Conservation (phyloP, 2,113 vertebrate species). For the Pteropus alecto region DNA sequence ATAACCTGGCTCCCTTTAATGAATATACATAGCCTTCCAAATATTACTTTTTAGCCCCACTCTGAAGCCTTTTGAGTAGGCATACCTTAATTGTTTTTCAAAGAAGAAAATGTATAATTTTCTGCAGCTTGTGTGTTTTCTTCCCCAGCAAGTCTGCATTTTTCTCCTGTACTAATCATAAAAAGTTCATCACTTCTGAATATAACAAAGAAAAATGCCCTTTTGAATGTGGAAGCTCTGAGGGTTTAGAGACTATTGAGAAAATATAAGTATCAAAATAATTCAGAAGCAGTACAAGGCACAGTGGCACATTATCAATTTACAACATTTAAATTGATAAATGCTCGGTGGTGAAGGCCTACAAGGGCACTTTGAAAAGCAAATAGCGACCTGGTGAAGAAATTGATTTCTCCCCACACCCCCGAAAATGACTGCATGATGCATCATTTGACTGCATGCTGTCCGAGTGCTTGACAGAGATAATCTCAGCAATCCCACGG, state of each 20-base stretch:
- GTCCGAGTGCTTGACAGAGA: slow-evolving; percentile 97
- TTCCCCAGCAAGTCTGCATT: slow-evolving; percentile 35
- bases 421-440: slow-evolving; percentile 94
- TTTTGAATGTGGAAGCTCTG: slow-evolving; percentile 76
- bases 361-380: slow-evolving; percentile 98
- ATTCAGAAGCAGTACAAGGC: slow-evolving; percentile 89
- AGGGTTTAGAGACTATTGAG: slow-evolving; percentile 82
- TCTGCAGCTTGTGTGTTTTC: slow-evolving; percentile 10
- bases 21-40: not conserved
- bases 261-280: slow-evolving; percentile 88
- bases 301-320: slow-evolving; percentile 92
- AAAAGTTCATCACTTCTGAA: slow-evolving; percentile 76
- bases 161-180: slow-evolving; percentile 59
- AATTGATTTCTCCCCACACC: slow-evolving; percentile 89
- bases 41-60: not conserved
- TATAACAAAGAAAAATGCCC: slow-evolving; percentile 77
- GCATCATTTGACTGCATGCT: slow-evolving; percentile 95
- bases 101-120: slow-evolving; percentile 46
- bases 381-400: slow-evolving; percentile 93
- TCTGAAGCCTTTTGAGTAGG: slow-evolving; percentile 29
- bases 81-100: not conserved
- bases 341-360: slow-evolving; percentile 91
- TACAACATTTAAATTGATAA: slow-evolving; percentile 97
- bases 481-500: slow-evolving; percentile 94
- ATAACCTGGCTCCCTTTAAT: not conserved